Base-by-base conservation (phyloP, 35 echinoderm and acorn worm species). In the Strongylocentrotus purpuratus region DNA sequence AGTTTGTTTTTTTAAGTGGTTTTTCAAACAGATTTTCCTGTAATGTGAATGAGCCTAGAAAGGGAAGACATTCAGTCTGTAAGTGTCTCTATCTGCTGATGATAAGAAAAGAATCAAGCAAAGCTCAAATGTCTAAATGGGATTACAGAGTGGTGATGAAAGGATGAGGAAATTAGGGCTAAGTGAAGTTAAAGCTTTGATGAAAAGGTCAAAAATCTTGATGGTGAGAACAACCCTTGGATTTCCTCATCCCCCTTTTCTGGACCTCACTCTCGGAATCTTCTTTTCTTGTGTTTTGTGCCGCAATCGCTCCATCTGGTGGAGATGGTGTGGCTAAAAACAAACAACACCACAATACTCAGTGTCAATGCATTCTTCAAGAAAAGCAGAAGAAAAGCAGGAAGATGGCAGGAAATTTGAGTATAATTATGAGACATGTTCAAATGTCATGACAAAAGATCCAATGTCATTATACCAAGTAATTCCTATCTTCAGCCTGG, bases 101-200 rank as follows among this genome's bases (percentile, higher is more conserved):
- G 33, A 45, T 45, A 89, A 89, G 87, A 89, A 89, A 41, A 32
- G 87, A 46, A 89, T 33, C 87, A 28, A 17, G 45, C 11, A 18
- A 46, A 89, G 32, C 87, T 89, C 45, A 46, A 89, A 33, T 89
- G 87, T 89, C 45, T 46, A 89, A 89, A 89, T 89, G 45, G 87
- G 87, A 89, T 89, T 89, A 89, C 87, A 89, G 32, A 33, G 14
- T 5, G 45, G 87, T 45, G 87, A 25, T 89, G 87, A 89, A 89
- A 89, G 45, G 87, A 89, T 89, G 87, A 89, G 87, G 87, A 89
- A 89, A 89, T 89, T 89, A 89, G 33, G 32, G 87, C 45, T 89
- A 89, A 89, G 87, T 89, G 87, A 89, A 89, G 87, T 89, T 89
- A 46, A 89, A 89, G 32, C 32, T 33, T 89, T 89, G 87, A 46